Percentiles rank a stretch among this genome's conserved stretches.
Conservation (phyloP, 2,888 invertebrate species). For the Zele albiditarsus region DNA sequence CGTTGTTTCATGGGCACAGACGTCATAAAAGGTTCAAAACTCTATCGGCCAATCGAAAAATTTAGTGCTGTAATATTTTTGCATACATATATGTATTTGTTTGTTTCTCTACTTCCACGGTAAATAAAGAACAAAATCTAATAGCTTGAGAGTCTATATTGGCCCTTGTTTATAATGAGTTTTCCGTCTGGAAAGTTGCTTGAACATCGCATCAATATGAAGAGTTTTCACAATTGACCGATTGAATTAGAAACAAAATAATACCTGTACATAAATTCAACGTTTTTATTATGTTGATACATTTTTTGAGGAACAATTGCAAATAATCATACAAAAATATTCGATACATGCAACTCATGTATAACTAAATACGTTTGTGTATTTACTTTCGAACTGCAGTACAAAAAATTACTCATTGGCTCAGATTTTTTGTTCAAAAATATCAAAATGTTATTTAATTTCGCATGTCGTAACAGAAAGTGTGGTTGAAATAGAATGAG, state of each 20-base stretch:
- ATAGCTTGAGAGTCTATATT: conserved; percentile 42
- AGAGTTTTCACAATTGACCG: background rate
- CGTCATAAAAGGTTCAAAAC: conserved; percentile 38
- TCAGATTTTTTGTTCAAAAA: too few species aligned
- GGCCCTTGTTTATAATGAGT: conserved; percentile 58
- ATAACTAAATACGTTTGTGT: too few species aligned
- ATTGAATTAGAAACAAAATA: background rate
- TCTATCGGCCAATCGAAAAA: conserved; percentile 31
- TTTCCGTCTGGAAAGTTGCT: conserved; percentile 59
- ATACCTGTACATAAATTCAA: too few species aligned
- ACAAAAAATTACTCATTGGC: too few species aligned
- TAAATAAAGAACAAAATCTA: conserved; percentile 15
- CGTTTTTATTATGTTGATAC: too few species aligned
- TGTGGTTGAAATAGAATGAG: too few species aligned
- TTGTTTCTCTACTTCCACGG: background rate
- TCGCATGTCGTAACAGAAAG: too few species aligned
- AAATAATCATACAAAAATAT: too few species aligned
- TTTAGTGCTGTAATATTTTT: conserved; percentile 5
- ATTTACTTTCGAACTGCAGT: too few species aligned
- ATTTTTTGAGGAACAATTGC: too few species aligned
- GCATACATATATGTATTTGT: conserved; percentile 24
- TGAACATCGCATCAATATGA: conserved; percentile 28
- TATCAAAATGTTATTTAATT: too few species aligned
- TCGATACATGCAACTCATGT: too few species aligned
- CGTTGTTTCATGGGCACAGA: conserved; percentile 25